Evolutionary conservation across 2,888 invertebrate species (phyloP), one percentile per base, ranked within the genome.

Genomic region (Mimumesa dahlbomi): DNA sequence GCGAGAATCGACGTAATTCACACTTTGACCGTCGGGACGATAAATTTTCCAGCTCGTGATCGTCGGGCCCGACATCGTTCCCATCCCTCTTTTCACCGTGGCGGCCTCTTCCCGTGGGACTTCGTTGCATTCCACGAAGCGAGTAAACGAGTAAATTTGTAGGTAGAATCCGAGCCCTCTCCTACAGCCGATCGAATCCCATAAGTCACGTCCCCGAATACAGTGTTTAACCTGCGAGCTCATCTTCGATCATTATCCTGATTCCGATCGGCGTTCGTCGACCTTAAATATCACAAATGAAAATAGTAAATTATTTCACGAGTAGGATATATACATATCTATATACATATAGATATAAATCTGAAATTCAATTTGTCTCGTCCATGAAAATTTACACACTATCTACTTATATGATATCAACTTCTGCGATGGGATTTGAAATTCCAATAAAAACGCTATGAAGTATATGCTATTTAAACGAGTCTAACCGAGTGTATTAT

Each of bases 61-160:
- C 62, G 36, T 34, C 25, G 9, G 11, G 25, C 31, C 54, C 13
- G 22, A 22, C 49, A 31, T 7, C 14, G 45, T 29, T 34, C 16
- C 19, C 40, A 5, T 25, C 34, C 13, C 42, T 25, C 19, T 43
- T 40, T 29, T 19, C 56, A 36, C 29, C 14, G 18, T 36, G 21
- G 48, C 14, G 16, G 9, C 53, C 31, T 50, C 57, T 29, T 65
- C 64, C 49, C 73, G 68, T 72, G 72, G 65, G 62, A 70, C 62
- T 58, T 71, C 52, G 22, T 62, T 66, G 77, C 76, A 79, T 79
- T 76, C 76, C 76, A 56, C 64, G 78, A 65, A 64, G 67, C 66
- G 56, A 76, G 76, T 76, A 78, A 79, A 79, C 72, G 79, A 78
- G 79, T 70, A 79, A 78, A 78, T 79, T 79, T 78, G 79, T 76